Evolutionary conservation across 2,113 vertebrate species (phyloP).

Genomic region (Arvicanthis niloticus): DNA sequence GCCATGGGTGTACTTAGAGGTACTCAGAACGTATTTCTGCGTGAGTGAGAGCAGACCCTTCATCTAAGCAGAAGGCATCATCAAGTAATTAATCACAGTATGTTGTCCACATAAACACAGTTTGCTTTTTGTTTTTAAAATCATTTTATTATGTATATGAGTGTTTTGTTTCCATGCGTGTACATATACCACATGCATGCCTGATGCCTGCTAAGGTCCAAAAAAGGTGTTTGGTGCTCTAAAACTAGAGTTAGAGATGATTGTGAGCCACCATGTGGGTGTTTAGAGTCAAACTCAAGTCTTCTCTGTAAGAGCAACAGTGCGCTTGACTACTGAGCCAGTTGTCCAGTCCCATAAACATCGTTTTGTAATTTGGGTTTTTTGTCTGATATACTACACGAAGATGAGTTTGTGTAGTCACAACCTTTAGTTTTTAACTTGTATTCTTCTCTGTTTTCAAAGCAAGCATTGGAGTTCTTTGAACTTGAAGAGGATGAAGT

Average conservation of each 20-base stretch:
- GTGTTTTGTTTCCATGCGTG: background rate
- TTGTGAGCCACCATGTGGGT: background rate
- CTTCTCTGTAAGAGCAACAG: background rate
- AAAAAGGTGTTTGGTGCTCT: background rate
- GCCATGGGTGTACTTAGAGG: background rate
- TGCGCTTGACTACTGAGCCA: background rate
- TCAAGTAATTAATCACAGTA: background rate
- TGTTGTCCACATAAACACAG: background rate
- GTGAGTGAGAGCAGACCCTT: background rate
- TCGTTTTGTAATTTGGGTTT: background rate
- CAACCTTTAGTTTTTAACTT: constrained; percentile 21
- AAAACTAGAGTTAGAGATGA: background rate
- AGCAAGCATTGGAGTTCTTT: constrained; percentile 87
- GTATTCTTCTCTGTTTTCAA: constrained; percentile 61
- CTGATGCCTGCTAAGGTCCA: background rate
- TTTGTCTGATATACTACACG: background rate
- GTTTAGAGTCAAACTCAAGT: background rate
- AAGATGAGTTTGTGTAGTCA: background rate
- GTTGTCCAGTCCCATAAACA: background rate
- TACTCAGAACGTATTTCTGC: background rate
- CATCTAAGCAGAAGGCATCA: background rate
- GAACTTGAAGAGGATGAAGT: constrained; percentile 92
- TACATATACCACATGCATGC: background rate
- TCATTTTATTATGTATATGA: background rate
- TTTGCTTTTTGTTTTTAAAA: background rate